These are phyloP conservation scores for Rattus rattus DNA, from an alignment of 2,113 vertebrate genomes.

Conservation along the genomic window DNA sequence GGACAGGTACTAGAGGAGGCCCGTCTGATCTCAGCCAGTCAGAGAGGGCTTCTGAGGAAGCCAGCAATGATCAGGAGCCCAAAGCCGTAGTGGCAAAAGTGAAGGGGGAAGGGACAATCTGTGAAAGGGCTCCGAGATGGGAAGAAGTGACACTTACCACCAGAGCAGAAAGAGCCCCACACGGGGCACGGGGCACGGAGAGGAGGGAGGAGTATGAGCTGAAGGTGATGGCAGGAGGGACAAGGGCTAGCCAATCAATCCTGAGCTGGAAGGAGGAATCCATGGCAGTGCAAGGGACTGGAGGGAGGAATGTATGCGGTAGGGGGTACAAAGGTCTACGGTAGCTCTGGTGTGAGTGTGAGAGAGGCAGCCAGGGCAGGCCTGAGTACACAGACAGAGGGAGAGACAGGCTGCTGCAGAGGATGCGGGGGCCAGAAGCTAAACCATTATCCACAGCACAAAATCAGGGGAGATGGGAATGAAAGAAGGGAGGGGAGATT, in stretches of 20 bases:
- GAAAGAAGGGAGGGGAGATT: not conserved
- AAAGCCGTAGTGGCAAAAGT: not conserved
- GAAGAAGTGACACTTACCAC: not conserved
- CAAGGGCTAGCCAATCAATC: not conserved
- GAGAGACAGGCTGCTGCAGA: not conserved
- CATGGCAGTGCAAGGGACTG: not conserved
- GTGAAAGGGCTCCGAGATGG: not conserved
- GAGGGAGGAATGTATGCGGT: not conserved
- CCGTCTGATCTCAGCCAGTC: not conserved
- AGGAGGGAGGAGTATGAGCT: not conserved
- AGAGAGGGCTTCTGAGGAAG: not conserved
- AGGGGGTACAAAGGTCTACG: not conserved
- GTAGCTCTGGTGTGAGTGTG: not conserved
- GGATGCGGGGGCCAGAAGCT: not conserved
- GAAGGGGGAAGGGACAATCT: too few relatives aligned
- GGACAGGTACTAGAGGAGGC: not conserved
- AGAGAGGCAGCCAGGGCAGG: not conserved
- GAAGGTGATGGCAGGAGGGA: not conserved
- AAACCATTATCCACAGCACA: fast-evolving
- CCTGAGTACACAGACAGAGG: not conserved
- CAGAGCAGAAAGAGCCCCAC: not conserved
- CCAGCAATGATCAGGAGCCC: not conserved
- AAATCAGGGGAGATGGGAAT: not conserved
- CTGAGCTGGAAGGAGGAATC: not conserved
- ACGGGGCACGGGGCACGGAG: not conserved